These are phyloP conservation scores for Loris lydekkerianus DNA, from an alignment of 2,797 vertebrate genomes.

Conservation along the genomic window DNA sequence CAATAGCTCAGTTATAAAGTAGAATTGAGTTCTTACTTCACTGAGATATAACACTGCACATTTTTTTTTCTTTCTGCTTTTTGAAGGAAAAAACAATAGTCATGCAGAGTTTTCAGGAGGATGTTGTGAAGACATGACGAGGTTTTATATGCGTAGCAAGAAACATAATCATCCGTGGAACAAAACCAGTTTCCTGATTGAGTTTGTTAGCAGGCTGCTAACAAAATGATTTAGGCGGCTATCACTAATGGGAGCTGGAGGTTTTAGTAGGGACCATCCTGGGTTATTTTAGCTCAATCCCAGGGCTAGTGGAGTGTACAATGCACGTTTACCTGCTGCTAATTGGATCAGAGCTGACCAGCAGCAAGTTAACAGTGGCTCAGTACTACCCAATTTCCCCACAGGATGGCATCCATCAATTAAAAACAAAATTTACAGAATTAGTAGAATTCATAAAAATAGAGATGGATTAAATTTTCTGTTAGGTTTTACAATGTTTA, in stretches of 20 bases:
- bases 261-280: slow-evolving; percentile 25
- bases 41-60: background rate
- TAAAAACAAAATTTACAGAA: slow-evolving; percentile 70
- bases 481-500: slow-evolving; percentile 14
- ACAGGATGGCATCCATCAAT: slow-evolving; percentile 88
- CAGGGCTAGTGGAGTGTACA: background rate
- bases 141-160: slow-evolving; percentile 77
- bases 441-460: background rate
- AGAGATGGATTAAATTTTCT: slow-evolving; percentile 39
- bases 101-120: slow-evolving; percentile 66
- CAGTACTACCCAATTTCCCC: slow-evolving; percentile 82
- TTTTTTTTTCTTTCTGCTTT: slow-evolving; percentile 21
- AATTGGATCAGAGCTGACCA: background rate
- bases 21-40: slow-evolving; percentile 77
- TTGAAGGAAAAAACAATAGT: slow-evolving; percentile 39
- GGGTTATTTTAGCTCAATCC: background rate
- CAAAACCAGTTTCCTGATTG: background rate
- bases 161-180: background rate
- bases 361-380: background rate
- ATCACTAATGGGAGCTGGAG: background rate
- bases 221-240: background rate
- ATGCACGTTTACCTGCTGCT: background rate
- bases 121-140: background rate
- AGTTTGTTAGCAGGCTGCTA: slow-evolving; percentile 7
- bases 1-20: slow-evolving; percentile 66